A percentile compares a stretch with the other conserved stretches of the same genome.
Evolutionary conservation across 1,140 invertebrate genomes (phyloP).

Genomic region (Lepidurus packardi): DNA sequence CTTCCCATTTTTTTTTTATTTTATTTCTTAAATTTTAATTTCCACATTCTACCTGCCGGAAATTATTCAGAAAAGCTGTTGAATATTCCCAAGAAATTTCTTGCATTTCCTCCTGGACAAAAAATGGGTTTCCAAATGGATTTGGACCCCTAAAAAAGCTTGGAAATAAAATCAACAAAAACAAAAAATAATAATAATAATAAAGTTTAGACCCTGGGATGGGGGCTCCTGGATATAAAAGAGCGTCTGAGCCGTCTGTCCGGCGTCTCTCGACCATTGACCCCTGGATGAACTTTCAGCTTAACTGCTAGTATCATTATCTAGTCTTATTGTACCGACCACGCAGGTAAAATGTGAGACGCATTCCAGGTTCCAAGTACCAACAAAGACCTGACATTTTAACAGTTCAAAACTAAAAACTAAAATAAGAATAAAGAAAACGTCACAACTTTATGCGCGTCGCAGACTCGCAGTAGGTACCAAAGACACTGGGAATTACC

Average conservation of each 20-base stretch:
- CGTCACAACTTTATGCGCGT: too few relatives aligned
- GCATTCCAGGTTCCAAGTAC: not conserved
- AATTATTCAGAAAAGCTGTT: too few relatives aligned
- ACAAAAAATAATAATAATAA: not conserved
- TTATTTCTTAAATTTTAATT: too few relatives aligned
- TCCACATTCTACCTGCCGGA: too few relatives aligned
- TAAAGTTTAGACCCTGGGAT: not conserved
- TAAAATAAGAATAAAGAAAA: too few relatives aligned
- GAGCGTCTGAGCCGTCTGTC: not conserved
- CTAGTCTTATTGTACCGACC: not conserved
- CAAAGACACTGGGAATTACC: not conserved
- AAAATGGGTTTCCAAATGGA: too few relatives aligned
- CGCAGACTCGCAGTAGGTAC: too few relatives aligned
- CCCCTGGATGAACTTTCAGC: not conserved
- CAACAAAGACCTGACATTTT: not conserved
- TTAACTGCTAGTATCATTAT: not conserved
- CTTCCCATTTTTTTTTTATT: too few relatives aligned
- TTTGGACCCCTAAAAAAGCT: too few relatives aligned
- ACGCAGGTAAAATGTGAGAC: not conserved
- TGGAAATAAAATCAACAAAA: not conserved
- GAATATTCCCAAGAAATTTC: too few relatives aligned
- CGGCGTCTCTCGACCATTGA: constrained; percentile 16
- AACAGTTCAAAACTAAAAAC: too few relatives aligned
- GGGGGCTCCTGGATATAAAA: not conserved
- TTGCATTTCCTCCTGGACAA: too few relatives aligned